Evolutionary conservation across 2,888 invertebrate genomes (phyloP).

Genomic region (Chrysolina oricalcia): DNA sequence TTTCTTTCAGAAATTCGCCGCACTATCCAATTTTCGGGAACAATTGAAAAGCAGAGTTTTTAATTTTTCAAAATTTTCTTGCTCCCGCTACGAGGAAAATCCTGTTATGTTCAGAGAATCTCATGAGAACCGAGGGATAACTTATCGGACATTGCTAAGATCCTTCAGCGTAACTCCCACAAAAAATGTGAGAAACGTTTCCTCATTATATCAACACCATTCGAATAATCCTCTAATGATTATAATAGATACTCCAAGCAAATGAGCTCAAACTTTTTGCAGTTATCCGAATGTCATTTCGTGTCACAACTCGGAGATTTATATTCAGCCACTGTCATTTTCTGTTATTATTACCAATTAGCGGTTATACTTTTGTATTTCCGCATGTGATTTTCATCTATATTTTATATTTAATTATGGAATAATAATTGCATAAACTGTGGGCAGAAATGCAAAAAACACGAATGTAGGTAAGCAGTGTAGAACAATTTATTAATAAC

Average conservation of each 20-base stretch:
- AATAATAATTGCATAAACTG: conserved; percentile 41
- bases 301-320: conserved; percentile 50
- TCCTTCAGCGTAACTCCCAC: too few species aligned
- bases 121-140: too few species aligned
- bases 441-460: conserved; percentile 35
- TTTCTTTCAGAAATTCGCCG: too few species aligned
- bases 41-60: too few species aligned
- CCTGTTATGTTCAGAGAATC: too few species aligned
- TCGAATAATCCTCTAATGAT: conserved; percentile 13
- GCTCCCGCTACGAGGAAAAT: too few species aligned
- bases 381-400: conserved; percentile 48
- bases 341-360: conserved; percentile 49
- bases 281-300: conserved; percentile 29
- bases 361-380: conserved; percentile 43
- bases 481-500: conserved; percentile 40
- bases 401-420: conserved; percentile 48
- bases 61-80: too few species aligned
- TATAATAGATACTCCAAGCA: neutral
- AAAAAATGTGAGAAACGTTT: neutral
- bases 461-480: conserved; percentile 46
- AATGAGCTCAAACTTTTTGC: conserved; percentile 27
- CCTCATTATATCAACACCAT: neutral
- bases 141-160: too few species aligned
- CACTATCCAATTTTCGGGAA: too few species aligned
- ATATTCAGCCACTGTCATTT: conserved; percentile 41